Evolutionary conservation across 2,888 invertebrate genomes (phyloP).

Genomic region (Invenusta paracnida): DNA sequence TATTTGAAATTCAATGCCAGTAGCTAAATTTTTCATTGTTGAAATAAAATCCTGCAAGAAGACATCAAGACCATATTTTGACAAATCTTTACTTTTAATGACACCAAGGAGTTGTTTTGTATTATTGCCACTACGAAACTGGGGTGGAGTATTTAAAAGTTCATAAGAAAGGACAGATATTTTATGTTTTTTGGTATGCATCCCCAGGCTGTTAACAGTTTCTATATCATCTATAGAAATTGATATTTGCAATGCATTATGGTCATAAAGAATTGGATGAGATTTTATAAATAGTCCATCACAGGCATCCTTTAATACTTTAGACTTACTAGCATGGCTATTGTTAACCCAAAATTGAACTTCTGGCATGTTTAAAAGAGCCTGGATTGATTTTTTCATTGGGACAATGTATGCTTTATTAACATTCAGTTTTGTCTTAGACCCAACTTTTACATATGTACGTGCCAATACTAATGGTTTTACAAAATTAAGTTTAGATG

Average conservation of each 20-base stretch:
- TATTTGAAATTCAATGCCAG: not conserved
- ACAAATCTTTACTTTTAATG: not conserved
- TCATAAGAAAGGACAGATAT: not conserved
- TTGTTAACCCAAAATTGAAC: not conserved
- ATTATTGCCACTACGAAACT: not conserved
- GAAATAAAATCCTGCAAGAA: not conserved
- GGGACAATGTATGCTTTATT: not conserved
- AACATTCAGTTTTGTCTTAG: not conserved
- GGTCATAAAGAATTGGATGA: not conserved
- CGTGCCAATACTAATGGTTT: not conserved
- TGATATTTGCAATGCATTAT: not conserved
- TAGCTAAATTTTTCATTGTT: not conserved
- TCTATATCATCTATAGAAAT: not conserved
- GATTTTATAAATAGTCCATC: not conserved
- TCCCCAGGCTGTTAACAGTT: not conserved
- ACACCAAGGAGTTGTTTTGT: not conserved
- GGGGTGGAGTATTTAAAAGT: not conserved
- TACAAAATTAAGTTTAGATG: not conserved
- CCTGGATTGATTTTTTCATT: not conserved
- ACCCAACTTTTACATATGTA: not conserved
- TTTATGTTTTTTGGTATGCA: not conserved
- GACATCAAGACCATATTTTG: not conserved
- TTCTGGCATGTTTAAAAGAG: not conserved
- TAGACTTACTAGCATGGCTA: not conserved
- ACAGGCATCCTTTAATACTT: not conserved